Evolutionary conservation across 2,797 vertebrate species (phyloP).

Genomic region (Heliangelus exortis): DNA sequence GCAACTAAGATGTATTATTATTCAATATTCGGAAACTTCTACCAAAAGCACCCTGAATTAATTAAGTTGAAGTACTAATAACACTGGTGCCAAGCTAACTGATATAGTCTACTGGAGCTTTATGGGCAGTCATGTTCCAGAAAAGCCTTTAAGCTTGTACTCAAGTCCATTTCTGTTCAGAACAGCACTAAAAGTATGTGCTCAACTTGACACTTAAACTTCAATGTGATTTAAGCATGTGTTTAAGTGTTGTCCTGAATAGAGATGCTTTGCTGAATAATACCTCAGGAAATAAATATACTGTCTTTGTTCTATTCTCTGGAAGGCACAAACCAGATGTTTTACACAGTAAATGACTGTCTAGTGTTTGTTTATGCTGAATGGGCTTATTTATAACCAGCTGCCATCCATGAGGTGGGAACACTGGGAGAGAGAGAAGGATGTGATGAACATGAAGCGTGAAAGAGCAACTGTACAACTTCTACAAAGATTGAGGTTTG

Average conservation of each 20-base stretch:
- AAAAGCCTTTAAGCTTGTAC: background rate
- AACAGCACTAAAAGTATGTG: background rate
- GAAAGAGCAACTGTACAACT: background rate
- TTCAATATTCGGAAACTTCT: constrained; percentile 50
- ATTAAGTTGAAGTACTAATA: constrained; percentile 47
- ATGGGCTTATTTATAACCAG: constrained; percentile 44
- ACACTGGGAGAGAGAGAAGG: background rate
- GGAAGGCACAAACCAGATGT: constrained; percentile 21
- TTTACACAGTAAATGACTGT: background rate
- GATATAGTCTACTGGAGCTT: background rate
- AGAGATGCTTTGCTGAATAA: background rate
- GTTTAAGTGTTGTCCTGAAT: constrained; percentile 10
- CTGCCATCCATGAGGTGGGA: constrained; percentile 7
- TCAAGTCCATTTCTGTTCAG: background rate
- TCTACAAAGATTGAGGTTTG: background rate
- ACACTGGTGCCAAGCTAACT: constrained; percentile 11
- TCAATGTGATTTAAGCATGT: background rate
- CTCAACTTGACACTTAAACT: background rate
- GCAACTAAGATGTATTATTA: constrained; percentile 67
- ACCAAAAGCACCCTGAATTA: constrained; percentile 45
- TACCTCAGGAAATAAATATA: constrained; percentile 14
- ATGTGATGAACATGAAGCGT: background rate
- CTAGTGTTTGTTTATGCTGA: constrained; percentile 36
- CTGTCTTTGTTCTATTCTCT: background rate
- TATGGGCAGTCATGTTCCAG: constrained; percentile 19